phyloP scores from a whole-genome alignment of 2,888 invertebrate species.

The Harpagoxenus sublaevis region DNA sequence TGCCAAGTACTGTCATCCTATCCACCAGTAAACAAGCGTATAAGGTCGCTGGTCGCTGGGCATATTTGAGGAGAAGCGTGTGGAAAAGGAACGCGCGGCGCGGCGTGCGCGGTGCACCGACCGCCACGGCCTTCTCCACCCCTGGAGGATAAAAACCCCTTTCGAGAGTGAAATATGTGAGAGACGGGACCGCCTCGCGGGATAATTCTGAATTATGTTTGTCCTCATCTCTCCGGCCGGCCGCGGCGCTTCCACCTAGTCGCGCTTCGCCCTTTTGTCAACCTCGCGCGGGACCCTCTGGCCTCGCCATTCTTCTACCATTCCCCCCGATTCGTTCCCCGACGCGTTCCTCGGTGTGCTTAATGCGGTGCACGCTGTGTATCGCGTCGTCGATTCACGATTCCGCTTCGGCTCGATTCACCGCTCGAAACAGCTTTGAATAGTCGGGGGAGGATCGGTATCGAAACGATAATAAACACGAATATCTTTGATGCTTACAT shows the following conservation, averaged over 20 bases:
- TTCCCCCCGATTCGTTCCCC: constrained; percentile 68
- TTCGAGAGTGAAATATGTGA: constrained; percentile 83
- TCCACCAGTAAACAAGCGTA: constrained; percentile 26
- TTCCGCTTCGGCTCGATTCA: constrained; percentile 61
- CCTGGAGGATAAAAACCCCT: constrained; percentile 77
- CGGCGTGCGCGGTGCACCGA: constrained; percentile 55
- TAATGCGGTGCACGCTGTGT: constrained; percentile 44
- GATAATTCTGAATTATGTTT: constrained; percentile 86
- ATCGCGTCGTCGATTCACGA: constrained; percentile 66
- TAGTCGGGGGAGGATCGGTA: constrained; percentile 32
- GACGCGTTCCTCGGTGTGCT: constrained; percentile 54
- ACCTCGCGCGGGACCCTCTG: constrained; percentile 61
- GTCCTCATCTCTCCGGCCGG: constrained; percentile 78
- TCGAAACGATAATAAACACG: constrained; percentile 37
- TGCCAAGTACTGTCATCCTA: not conserved
- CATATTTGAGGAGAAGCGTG: constrained; percentile 42
- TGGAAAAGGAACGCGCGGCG: constrained; percentile 64
- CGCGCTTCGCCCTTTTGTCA: constrained; percentile 76
- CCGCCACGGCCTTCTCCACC: constrained; percentile 67
- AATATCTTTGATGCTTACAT: constrained; percentile 31
- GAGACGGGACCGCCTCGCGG: constrained; percentile 79
- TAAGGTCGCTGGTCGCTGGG: not conserved
- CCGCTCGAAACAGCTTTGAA: constrained; percentile 60
- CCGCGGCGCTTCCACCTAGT: constrained; percentile 68
- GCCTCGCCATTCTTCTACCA: constrained; percentile 64